Conservation (phyloP, 2,797 vertebrate genomes). For the Remorina albescens region DNA sequence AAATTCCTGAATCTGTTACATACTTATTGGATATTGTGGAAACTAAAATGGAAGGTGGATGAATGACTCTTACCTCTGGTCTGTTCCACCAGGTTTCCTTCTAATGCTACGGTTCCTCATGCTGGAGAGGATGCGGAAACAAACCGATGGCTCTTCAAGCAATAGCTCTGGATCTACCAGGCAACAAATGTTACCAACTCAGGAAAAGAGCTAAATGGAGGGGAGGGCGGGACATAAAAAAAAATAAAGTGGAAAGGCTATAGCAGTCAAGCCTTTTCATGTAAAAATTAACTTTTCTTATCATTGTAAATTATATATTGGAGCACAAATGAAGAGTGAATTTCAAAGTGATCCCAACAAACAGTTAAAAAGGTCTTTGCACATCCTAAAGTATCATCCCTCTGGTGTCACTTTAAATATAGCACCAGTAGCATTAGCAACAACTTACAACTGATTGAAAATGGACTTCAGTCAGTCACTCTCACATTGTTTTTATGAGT, state of each 20-base stretch:
- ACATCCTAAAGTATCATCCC: background rate
- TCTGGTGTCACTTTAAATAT: background rate
- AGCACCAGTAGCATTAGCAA: background rate
- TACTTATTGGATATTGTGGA: too few species aligned
- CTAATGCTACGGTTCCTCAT: constrained; percentile 83
- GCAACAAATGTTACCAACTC: constrained; percentile 81
- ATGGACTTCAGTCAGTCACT: background rate
- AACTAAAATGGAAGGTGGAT: background rate
- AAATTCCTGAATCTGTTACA: too few species aligned
- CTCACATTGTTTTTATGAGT: background rate
- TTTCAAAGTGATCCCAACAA: background rate
- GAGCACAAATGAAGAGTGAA: background rate
- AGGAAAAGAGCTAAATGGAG: constrained; percentile 65
- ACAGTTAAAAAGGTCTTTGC: background rate
- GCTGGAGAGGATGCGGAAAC: constrained; percentile 76
- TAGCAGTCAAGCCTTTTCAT: background rate
- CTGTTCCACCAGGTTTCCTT: constrained; percentile 78
- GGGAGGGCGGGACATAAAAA: too few species aligned
- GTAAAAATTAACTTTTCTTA: background rate
- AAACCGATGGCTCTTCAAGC: constrained; percentile 20
- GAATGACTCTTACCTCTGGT: constrained; percentile 1
- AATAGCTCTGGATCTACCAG: constrained; percentile 77
- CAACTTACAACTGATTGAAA: background rate
- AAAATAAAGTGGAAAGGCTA: background rate
- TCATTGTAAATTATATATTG: background rate